phyloP scores from a whole-genome alignment of 2,888 invertebrate species.

The Cephus pulcher region DNA sequence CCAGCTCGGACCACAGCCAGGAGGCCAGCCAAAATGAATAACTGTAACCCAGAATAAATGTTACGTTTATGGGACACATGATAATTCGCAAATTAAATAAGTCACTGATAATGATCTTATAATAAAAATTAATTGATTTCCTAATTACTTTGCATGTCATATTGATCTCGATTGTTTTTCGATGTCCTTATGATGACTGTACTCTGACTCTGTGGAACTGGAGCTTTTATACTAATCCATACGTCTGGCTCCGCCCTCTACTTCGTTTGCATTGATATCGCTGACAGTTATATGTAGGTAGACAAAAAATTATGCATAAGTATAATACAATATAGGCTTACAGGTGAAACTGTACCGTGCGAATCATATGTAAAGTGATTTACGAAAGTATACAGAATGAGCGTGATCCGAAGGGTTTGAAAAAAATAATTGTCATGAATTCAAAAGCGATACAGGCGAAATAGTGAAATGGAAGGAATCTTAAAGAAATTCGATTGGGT shows the following conservation, averaged over 20 bases:
- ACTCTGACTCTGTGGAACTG: conserved; percentile 13
- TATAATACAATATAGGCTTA: neutral
- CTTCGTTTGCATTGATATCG: conserved; percentile 17
- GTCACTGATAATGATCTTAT: neutral
- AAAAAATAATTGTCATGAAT: neutral
- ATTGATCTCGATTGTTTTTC: conserved; percentile 15
- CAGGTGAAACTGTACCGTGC: too few relatives aligned
- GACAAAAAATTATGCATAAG: neutral
- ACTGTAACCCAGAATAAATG: conserved; percentile 28
- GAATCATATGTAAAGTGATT: too few relatives aligned
- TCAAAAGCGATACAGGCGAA: neutral
- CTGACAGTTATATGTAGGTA: neutral
- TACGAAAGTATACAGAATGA: neutral
- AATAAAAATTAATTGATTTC: neutral
- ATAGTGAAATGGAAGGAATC: neutral
- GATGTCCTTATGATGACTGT: conserved; percentile 12
- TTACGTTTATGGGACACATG: neutral
- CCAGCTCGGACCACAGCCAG: conserved; percentile 47
- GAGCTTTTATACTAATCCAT: conserved; percentile 37
- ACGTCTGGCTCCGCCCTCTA: conserved; percentile 31
- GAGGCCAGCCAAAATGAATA: conserved; percentile 42
- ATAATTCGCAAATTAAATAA: conserved; percentile 1
- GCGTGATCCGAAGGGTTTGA: neutral
- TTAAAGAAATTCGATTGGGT: conserved; percentile 14
- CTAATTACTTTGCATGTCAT: conserved; percentile 52